phyloP scores from a whole-genome alignment of 1,140 invertebrate genomes.

The Phocides pigmalion region DNA sequence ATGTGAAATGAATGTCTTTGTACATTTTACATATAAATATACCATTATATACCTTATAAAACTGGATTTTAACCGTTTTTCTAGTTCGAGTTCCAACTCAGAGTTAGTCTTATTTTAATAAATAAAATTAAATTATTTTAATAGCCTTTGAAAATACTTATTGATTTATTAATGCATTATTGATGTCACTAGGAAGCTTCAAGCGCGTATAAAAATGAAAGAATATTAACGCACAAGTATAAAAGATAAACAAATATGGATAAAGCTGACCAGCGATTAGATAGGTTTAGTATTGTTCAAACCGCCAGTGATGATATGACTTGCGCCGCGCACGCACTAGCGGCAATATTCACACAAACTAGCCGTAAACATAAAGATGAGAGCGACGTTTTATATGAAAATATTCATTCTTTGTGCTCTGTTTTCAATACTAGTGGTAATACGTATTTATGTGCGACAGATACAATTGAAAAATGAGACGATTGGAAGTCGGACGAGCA shows the following conservation, averaged over 20 bases:
- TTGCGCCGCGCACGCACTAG: neutral
- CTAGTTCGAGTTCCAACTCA: too few relatives aligned
- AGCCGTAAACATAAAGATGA: neutral
- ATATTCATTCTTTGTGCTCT: neutral
- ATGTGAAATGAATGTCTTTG: too few relatives aligned
- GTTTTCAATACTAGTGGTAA: slow-evolving; percentile 1
- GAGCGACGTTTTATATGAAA: neutral
- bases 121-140: too few relatives aligned
- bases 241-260: neutral
- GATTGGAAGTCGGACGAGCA: neutral
- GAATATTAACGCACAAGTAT: neutral
- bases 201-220: neutral
- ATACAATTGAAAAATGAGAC: slow-evolving; percentile 19
- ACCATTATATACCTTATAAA: too few relatives aligned
- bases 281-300: neutral
- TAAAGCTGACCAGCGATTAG: neutral
- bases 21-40: too few relatives aligned
- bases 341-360: neutral
- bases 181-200: too few relatives aligned
- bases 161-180: too few relatives aligned
- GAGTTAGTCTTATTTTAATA: too few relatives aligned
- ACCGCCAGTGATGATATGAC: neutral
- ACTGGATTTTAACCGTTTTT: too few relatives aligned
- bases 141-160: too few relatives aligned
- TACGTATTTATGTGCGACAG: neutral